Percentiles rank a stretch among this genome's conserved stretches.
phyloP scores from a whole-genome alignment of 2,888 invertebrate species.

The Tetragonula carbonaria region DNA sequence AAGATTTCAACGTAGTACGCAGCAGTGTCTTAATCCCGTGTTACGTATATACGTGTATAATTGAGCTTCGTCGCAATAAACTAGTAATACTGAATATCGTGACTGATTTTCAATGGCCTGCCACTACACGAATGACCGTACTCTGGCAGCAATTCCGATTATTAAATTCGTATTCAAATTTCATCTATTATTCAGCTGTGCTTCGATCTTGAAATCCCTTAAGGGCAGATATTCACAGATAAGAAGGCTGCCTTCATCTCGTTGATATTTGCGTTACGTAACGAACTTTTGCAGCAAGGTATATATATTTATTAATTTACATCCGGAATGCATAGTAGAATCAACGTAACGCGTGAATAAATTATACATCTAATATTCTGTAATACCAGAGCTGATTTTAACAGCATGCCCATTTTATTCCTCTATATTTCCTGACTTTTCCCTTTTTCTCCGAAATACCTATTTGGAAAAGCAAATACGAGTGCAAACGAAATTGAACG shows the following conservation, averaged over 20 bases:
- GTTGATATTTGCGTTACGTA: constrained; percentile 5
- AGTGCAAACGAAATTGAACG: no score
- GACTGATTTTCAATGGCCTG: constrained; percentile 75
- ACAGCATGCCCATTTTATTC: no score
- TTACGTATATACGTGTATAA: constrained; percentile 58
- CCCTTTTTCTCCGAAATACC: no score
- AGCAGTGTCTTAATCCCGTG: constrained; percentile 42
- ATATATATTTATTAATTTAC: no score
- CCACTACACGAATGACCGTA: constrained; percentile 62
- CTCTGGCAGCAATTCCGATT: constrained; percentile 58
- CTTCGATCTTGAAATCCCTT: constrained; percentile 40
- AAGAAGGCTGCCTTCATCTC: constrained; percentile 14
- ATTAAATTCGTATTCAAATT: constrained; percentile 70
- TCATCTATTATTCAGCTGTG: constrained; percentile 54
- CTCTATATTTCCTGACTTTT: no score
- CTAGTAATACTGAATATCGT: constrained; percentile 67
- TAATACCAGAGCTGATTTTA: no score
- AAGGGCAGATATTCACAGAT: neutral
- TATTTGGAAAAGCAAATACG: no score
- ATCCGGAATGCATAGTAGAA: no score
- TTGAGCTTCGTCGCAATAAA: constrained; percentile 53
- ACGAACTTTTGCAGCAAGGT: no score
- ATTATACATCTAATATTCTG: no score
- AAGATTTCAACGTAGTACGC: constrained; percentile 10
- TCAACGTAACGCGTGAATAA: no score